These are phyloP conservation scores for Podarcis lilfordi DNA, from an alignment of 2,797 vertebrate species.

Conservation along the genomic window DNA sequence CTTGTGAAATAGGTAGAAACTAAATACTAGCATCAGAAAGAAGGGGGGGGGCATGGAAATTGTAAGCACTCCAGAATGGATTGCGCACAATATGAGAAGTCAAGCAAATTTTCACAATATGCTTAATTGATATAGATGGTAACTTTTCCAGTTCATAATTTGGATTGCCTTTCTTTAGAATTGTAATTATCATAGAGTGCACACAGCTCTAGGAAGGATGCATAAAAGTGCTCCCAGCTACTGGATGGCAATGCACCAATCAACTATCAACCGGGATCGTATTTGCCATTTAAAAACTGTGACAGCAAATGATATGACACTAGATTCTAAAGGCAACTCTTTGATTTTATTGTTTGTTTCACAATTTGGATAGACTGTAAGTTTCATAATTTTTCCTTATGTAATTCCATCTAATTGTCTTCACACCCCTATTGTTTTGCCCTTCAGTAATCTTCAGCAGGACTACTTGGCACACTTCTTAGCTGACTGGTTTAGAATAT, in stretches of 20 bases:
- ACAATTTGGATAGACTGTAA: neutral
- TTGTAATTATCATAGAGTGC: neutral
- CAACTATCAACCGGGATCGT: neutral
- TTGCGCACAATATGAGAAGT: neutral
- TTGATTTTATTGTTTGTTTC: neutral
- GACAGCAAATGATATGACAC: neutral
- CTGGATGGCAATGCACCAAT: neutral
- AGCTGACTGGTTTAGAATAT: neutral
- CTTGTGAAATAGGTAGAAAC: neutral
- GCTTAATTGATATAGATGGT: neutral
- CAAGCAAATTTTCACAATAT: neutral
- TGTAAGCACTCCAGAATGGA: neutral
- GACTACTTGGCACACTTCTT: neutral
- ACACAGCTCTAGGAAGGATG: neutral
- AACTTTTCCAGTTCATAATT: neutral
- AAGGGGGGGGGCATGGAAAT: neutral
- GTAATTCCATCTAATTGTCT: neutral
- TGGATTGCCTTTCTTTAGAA: neutral
- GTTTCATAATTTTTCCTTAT: neutral
- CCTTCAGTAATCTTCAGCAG: neutral
- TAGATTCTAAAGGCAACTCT: neutral
- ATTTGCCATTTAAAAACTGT: neutral
- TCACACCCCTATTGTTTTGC: neutral
- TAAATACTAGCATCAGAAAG: neutral
- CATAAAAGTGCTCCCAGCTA: neutral